Conservation (phyloP, 2,113 vertebrate species). For the Centropristis striata region DNA sequence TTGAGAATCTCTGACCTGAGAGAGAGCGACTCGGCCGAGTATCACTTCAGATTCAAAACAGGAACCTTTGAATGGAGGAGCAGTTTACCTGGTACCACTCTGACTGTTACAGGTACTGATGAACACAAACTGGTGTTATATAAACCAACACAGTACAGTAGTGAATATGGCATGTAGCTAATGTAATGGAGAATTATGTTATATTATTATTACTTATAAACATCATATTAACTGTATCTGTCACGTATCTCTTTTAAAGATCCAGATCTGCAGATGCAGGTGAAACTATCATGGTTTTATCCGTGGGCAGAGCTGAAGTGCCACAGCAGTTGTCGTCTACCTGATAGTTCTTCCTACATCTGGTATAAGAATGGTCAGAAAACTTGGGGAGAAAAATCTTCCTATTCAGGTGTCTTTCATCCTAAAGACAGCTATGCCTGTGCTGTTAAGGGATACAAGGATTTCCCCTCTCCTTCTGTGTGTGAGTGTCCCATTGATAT, state of each 20-base stretch:
- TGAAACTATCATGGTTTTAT: neutral
- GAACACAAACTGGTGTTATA: neutral
- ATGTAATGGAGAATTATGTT: neutral
- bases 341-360: conserved; percentile 8
- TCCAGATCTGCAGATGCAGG: neutral
- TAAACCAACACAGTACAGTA: no score
- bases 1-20: conserved; percentile 42
- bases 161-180: neutral
- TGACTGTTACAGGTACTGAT: conserved; percentile 40
- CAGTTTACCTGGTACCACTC: neutral
- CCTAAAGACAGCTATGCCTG: neutral
- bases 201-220: no score
- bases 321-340: neutral
- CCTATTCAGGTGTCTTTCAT: accelerated
- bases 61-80: accelerated
- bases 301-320: neutral
- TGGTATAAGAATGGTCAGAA: conserved; percentile 38
- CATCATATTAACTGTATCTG: no score
- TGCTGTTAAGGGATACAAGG: neutral
- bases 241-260: neutral
- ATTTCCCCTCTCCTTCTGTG: neutral
- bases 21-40: conserved; percentile 33
- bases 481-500: conserved; percentile 59
- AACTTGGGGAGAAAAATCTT: accelerated
- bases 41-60: conserved; percentile 26